Conservation (phyloP, 1,140 invertebrate species). For the Brachystomella parvula region DNA sequence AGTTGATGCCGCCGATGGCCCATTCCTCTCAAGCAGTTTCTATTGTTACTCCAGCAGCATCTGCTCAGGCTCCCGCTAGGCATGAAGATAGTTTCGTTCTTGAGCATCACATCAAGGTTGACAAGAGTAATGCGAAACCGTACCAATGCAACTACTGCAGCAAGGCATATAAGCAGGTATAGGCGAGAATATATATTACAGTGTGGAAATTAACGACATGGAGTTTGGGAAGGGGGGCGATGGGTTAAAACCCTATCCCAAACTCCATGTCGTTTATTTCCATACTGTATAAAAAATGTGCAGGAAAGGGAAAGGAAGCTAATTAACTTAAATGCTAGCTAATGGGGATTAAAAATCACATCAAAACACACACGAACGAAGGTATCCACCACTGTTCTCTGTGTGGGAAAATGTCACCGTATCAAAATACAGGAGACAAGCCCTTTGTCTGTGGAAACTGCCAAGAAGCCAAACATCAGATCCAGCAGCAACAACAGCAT, state of each 20-base stretch:
- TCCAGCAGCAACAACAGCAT: slow-evolving; percentile 8
- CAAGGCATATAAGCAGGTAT: slow-evolving; percentile 1
- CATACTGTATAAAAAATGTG: too few species aligned
- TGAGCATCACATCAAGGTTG: slow-evolving; percentile 1
- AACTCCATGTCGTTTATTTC: too few species aligned
- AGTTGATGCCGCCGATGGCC: background rate
- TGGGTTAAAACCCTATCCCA: too few species aligned
- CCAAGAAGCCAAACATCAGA: background rate
- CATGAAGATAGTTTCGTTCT: background rate
- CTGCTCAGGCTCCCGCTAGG: background rate
- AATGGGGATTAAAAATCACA: slow-evolving; percentile 4
- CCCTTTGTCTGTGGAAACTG: background rate
- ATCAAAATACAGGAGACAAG: background rate
- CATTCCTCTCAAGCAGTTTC: background rate
- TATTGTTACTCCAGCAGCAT: background rate
- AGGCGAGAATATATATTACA: too few species aligned
- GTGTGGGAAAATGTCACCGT: background rate
- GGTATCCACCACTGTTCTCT: background rate
- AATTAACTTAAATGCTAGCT: too few species aligned
- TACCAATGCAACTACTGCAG: background rate
- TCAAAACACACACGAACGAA: background rate
- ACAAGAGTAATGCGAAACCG: background rate
- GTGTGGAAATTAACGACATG: too few species aligned
- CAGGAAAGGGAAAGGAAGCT: too few species aligned
- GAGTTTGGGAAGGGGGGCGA: too few species aligned